Evolutionary conservation across 2,888 invertebrate species (phyloP).

Genomic region (Drosophila austrosaltans): DNA sequence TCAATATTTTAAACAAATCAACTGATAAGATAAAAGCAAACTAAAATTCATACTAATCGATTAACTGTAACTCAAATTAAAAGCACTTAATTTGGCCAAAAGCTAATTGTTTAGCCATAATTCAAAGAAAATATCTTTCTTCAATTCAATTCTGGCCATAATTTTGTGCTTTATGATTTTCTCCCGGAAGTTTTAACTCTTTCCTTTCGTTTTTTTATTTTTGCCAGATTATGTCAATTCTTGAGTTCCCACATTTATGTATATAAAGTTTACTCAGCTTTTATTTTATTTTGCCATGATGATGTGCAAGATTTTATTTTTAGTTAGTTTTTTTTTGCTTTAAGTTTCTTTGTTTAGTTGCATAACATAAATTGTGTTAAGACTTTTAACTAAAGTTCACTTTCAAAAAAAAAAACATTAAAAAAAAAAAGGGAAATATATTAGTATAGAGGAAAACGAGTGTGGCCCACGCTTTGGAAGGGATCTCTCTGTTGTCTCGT

Average conservation of each 20-base stretch:
- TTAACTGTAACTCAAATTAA: too few relatives aligned
- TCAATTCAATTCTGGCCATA: neutral
- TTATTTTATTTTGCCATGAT: neutral
- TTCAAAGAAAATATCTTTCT: neutral
- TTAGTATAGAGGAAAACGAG: neutral
- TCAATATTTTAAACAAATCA: too few relatives aligned
- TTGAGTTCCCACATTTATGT: constrained; percentile 4
- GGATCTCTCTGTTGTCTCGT: neutral
- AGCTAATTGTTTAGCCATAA: too few relatives aligned
- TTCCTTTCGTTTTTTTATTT: neutral
- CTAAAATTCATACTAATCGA: too few relatives aligned
- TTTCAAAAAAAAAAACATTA: constrained; percentile 41
- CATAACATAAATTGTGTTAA: constrained; percentile 17
- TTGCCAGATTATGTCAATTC: constrained; percentile 7
- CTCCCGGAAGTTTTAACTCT: neutral
- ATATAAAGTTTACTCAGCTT: neutral
- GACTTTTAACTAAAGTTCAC: constrained; percentile 35
- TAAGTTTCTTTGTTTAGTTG: constrained; percentile 6
- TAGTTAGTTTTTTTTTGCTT: neutral
- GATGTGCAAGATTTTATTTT: constrained; percentile 8
- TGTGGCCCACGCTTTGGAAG: constrained; percentile 29
- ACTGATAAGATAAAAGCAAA: too few relatives aligned
- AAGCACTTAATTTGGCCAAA: too few relatives aligned
- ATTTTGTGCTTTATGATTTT: constrained; percentile 1
- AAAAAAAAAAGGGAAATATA: constrained; percentile 3